Conservation (phyloP, 92 coral and sea anemone species). For the Parazoanthus swiftii region DNA sequence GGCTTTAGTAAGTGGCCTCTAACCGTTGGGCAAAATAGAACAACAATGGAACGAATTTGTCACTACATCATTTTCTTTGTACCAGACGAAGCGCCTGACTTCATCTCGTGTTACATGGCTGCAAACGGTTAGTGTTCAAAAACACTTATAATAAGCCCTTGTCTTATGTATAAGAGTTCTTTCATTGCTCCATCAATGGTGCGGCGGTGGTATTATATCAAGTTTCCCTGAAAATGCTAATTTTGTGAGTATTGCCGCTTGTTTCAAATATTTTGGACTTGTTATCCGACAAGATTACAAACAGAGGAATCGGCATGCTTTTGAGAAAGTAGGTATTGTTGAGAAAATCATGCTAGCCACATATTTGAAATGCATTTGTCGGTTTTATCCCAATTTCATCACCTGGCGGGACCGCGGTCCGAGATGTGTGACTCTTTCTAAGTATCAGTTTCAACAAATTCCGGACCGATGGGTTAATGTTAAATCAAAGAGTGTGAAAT, state of each 20-base stretch:
- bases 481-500: conserved; percentile 39
- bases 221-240: conserved; percentile 29
- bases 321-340: conserved; percentile 33
- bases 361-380: not conserved
- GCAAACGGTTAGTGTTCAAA: not conserved
- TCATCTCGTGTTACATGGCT: conserved; percentile 39
- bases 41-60: not conserved
- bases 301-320: conserved; percentile 13
- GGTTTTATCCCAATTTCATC: not conserved
- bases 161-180: conserved; percentile 29
- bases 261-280: not conserved
- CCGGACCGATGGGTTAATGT: conserved; percentile 36
- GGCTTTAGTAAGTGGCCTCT: not conserved
- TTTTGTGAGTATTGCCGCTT: not conserved
- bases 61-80: not conserved
- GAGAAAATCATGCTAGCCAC: not conserved
- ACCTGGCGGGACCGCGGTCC: conserved; percentile 16
- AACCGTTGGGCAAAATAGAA: not conserved
- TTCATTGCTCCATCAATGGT: conserved; percentile 26
- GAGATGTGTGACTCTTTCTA: conserved; percentile 14
- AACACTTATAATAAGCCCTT: conserved; percentile 33
- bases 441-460: conserved; percentile 36
- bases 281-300: not conserved
- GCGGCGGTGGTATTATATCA: conserved; percentile 27
- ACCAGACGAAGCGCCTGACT: not conserved